phyloP scores from a whole-genome alignment of 2,888 invertebrate genomes.

The Spodoptera picta region DNA sequence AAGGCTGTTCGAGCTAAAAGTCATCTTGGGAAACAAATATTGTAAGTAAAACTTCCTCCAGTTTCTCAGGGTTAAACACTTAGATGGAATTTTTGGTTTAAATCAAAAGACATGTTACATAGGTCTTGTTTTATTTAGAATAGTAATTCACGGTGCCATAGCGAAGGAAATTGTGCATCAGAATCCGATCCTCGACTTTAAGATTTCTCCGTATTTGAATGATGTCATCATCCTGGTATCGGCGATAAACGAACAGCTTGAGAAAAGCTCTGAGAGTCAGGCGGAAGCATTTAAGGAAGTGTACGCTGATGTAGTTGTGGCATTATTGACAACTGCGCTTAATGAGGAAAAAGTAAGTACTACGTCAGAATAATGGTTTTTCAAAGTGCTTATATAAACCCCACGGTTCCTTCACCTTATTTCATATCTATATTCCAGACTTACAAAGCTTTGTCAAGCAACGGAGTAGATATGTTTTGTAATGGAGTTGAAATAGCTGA shows the following conservation, averaged over 20 bases:
- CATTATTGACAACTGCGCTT: slow-evolving; percentile 73
- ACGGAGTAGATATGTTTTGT: slow-evolving; percentile 75
- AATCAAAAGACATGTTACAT: too few relatives aligned
- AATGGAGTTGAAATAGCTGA: slow-evolving; percentile 66
- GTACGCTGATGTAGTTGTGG: slow-evolving; percentile 71
- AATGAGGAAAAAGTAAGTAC: slow-evolving; percentile 78
- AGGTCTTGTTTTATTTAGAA: slow-evolving; percentile 63
- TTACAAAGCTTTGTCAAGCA: slow-evolving; percentile 73
- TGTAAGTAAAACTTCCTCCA: slow-evolving; percentile 69
- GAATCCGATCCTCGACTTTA: slow-evolving; percentile 78
- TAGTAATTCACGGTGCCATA: slow-evolving; percentile 81
- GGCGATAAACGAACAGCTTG: slow-evolving; percentile 75
- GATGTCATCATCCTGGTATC: slow-evolving; percentile 69
- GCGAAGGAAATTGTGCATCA: slow-evolving; percentile 84
- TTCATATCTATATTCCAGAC: slow-evolving; percentile 64
- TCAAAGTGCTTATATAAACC: not conserved
- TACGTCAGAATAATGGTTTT: too few relatives aligned
- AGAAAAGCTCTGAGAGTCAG: slow-evolving; percentile 59
- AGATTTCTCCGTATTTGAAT: slow-evolving; percentile 75
- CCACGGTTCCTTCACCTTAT: too few relatives aligned
- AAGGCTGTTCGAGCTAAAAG: slow-evolving; percentile 66
- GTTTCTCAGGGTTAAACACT: too few relatives aligned
- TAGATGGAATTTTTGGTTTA: too few relatives aligned
- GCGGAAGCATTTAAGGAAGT: slow-evolving; percentile 63
- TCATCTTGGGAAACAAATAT: slow-evolving; percentile 75